phyloP scores from a whole-genome alignment of 2,888 invertebrate genomes.

The Xestia c-nigrum region DNA sequence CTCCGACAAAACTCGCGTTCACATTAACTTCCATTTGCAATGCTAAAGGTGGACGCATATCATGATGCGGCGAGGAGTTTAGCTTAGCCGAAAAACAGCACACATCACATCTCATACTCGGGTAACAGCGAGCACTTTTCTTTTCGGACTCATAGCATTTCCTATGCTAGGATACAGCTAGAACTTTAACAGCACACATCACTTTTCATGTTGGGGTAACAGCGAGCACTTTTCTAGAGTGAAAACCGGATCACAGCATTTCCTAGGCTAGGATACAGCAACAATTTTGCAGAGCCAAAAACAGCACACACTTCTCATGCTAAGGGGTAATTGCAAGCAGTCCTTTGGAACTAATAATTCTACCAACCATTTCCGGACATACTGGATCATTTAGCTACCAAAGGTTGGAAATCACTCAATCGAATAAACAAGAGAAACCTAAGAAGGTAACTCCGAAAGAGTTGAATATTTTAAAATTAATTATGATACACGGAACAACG shows the following conservation, averaged over 20 bases:
- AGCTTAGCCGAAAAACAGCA: not conserved
- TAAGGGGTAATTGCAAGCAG: not conserved
- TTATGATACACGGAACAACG: not conserved
- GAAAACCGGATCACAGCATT: not conserved
- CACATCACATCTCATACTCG: not conserved
- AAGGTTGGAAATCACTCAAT: not conserved
- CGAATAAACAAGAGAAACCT: not conserved
- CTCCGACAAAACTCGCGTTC: slow-evolving; percentile 72
- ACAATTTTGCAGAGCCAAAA: not conserved
- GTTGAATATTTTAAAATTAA: not conserved
- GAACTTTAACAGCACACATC: not conserved
- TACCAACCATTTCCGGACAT: not conserved
- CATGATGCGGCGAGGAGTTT: not conserved
- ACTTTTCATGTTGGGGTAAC: not conserved
- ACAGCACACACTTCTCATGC: not conserved
- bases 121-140: not conserved
- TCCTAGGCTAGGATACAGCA: not conserved
- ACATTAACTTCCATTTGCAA: slow-evolving; percentile 74
- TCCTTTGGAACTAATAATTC: not conserved
- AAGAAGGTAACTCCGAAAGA: not conserved
- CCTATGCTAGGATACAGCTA: not conserved
- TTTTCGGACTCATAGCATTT: not conserved
- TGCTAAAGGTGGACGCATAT: slow-evolving; percentile 54
- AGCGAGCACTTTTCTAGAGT: not conserved
- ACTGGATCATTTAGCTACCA: not conserved